Evolutionary conservation across 2,113 vertebrate genomes (phyloP).

Genomic region (Apteryx mantelli): DNA sequence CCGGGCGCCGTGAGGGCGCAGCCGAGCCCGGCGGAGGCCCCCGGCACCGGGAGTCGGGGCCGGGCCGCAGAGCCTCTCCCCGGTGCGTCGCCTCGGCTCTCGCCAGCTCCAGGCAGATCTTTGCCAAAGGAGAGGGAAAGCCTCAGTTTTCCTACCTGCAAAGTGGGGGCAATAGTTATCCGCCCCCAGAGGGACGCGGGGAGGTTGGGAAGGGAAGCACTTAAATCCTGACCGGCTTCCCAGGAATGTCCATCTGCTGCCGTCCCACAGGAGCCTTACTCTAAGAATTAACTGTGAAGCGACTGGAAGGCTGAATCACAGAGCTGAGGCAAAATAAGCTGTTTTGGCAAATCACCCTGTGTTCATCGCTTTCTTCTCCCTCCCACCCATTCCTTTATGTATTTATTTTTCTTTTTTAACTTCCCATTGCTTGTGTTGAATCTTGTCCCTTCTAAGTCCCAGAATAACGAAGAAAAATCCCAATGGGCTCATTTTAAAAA

Average conservation of each 20-base stretch:
- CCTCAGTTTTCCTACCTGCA: background rate
- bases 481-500: accelerated
- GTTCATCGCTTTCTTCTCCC: background rate
- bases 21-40: too few species aligned
- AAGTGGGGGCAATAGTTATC: accelerated
- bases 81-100: too few species aligned
- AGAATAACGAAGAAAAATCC: background rate
- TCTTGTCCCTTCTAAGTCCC: background rate
- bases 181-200: background rate
- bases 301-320: accelerated
- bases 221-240: background rate
- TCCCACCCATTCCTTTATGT: background rate
- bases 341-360: accelerated
- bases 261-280: background rate
- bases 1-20: too few species aligned
- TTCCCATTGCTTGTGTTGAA: background rate
- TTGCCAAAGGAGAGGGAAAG: background rate
- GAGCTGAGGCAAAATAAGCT: background rate
- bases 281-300: background rate
- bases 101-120: too few species aligned
- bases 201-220: background rate
- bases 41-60: too few species aligned
- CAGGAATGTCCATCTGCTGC: accelerated
- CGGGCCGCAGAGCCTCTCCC: too few species aligned
- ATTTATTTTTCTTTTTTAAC: background rate